These are phyloP conservation scores for Cephus cinctus DNA, from an alignment of 1,140 invertebrate genomes.

Conservation along the genomic window DNA sequence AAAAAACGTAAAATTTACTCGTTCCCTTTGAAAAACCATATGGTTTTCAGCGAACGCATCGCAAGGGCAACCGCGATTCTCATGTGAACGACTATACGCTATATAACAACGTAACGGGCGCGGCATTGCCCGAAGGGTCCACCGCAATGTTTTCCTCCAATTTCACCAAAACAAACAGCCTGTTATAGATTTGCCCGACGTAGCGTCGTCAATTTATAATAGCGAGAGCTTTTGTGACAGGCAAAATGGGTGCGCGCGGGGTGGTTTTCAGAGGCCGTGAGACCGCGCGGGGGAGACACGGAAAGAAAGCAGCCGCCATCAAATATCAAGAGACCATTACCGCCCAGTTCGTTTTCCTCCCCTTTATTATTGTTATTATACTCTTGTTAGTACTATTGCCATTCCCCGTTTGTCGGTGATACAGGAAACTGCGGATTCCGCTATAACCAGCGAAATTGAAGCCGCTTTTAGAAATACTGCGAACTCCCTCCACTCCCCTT, in stretches of 20 bases:
- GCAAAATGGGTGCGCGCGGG: background rate
- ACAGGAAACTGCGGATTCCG: no score
- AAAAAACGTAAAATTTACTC: no score
- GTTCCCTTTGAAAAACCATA: no score
- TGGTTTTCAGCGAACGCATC: no score
- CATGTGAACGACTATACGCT: no score
- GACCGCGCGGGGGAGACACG: background rate
- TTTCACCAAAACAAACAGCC: conserved; percentile 41
- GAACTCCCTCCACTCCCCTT: no score
- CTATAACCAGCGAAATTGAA: no score
- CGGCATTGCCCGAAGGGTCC: conserved; percentile 15
- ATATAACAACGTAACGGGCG: no score
- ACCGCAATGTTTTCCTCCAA: conserved; percentile 44
- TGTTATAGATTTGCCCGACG: conserved; percentile 36
- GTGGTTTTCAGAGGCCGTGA: no score
- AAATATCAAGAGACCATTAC: conserved; percentile 25
- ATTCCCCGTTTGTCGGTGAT: no score
- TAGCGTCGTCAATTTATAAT: conserved; percentile 39
- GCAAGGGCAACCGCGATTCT: no score
- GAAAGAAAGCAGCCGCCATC: background rate
- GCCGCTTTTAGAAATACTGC: no score
- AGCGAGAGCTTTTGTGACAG: conserved; percentile 6
- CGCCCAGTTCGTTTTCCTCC: conserved; percentile 3
- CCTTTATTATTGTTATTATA: conserved; percentile 15
- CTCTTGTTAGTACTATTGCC: conserved; percentile 14